A percentile compares a stretch with the other conserved stretches of the same genome.
Evolutionary conservation across 1,140 invertebrate species (phyloP).

Genomic region (Leptinotarsa texana): DNA sequence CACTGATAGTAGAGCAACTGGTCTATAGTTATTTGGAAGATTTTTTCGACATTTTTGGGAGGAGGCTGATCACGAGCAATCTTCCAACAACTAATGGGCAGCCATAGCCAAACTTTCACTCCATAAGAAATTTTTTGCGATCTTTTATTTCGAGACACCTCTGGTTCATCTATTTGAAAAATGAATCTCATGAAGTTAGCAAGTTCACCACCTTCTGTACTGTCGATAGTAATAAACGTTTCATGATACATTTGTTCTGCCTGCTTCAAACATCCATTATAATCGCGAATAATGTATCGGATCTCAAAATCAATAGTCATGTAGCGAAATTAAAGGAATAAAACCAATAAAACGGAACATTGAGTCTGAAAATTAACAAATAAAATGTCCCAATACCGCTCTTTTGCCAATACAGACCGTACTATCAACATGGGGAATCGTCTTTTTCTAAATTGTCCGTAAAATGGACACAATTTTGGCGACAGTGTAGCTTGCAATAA

Average conservation of each 20-base stretch:
- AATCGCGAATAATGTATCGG: background rate
- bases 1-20: too few relatives aligned
- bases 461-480: constrained; percentile 19
- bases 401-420: constrained; percentile 9
- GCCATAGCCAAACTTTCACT: too few relatives aligned
- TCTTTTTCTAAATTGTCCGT: constrained; percentile 11
- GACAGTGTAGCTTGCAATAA: background rate
- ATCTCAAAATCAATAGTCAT: constrained; percentile 12
- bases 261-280: background rate
- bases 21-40: too few relatives aligned
- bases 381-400: constrained; percentile 5
- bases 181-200: background rate
- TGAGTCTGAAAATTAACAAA: constrained; percentile 16
- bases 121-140: too few relatives aligned
- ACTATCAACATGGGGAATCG: constrained; percentile 11
- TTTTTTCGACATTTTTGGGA: too few relatives aligned
- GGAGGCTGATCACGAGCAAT: too few relatives aligned
- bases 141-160: too few relatives aligned
- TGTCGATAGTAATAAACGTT: background rate
- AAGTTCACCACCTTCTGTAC: background rate
- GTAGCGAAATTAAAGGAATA: constrained; percentile 18
- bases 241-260: background rate
- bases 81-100: too few relatives aligned
- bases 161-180: background rate
- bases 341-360: constrained; percentile 10